Base-by-base conservation (phyloP, 2,888 invertebrate genomes). In the Galerucella calmariensis region DNA sequence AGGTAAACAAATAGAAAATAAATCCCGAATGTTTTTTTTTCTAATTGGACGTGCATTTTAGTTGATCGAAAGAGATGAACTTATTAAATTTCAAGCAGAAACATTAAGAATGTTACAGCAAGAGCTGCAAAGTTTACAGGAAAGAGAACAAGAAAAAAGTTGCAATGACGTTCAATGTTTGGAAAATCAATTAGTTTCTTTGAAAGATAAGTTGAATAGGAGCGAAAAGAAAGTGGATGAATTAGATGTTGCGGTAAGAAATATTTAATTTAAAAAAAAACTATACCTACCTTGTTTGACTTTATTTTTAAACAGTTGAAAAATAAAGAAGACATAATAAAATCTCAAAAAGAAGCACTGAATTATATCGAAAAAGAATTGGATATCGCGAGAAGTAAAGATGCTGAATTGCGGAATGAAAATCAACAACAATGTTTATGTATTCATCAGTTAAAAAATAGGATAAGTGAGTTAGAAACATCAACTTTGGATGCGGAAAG, bases 211-310 rank as follows among this genome's bases (percentile, higher is more conserved):
- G 46, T 48, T 73, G 61, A 11, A 20, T 78, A 79, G 14, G 69
- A 83, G 65, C 75, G 77, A 61, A 80, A 81, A 75, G 77, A 81
- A 48, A 79, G 82, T 63, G 77, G 79, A 69, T 14, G 84, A 83
- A 75, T 75, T 84, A 16, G 82, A 84, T 69, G 82, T 79, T 70
- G 82, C 83, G 41, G 86, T 86, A 81, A 84, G 84, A 82, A 24
- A 66, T 70, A 63, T 67, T n/a, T 8, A 1, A 24, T 35, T n/a
- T 27, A 35, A 61, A 35, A 35, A 35, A 35, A 41, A 41, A 8
- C 35, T 41, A 61, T 16, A 35, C 1, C 14, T 16, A 35, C 1
- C 14, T 27, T 10, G 11, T 35, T 14, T 61, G 35, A 61, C 2
- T 20, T 16, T 56, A 56, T 56, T 9, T 20, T 61, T 35, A 53